Base-by-base conservation (phyloP, 1,140 invertebrate genomes). In the Elysia chlorotica region DNA sequence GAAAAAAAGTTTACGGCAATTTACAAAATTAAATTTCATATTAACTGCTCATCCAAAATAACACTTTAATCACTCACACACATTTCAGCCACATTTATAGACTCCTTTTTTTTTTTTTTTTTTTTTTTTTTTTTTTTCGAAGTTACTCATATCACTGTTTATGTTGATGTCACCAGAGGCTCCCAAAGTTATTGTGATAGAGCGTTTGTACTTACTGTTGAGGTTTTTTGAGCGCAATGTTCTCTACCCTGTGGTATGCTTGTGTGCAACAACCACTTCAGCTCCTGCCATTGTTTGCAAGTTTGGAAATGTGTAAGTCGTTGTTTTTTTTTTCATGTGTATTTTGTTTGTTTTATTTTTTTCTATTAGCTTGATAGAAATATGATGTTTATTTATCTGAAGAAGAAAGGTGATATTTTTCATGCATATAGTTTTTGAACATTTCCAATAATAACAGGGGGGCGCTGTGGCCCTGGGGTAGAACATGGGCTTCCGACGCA, bases 181-280 rank as follows among this genome's bases (percentile, higher is more conserved):
- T 56, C 87, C 89, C 0, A 84, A 82, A 59, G 81, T 89, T 36
- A 89, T 88, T 85, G 81, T 81, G 79, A 99, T 98, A 89, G 98
- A 99, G 88, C 93, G 87, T 79, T 69, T 95, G 6, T 98, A 96
- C 87, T 93, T 98, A 6, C 97, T 93, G 88, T 87, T 99, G 53
- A 93, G 93, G 83, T 95, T 98, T 77, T 84, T 99, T 74, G 98
- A 99, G 85, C 91, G 94, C 35, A 98, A 98, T 83, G 90, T 98
- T 65, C 87, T 99, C 2, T 98, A 96, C 86, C 96, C 96, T 1
- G 90, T 96, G 21, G 90, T 99, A 67, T 95, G 96, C 83, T 90
- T 99, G 1, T 93, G 93, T 76, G 95, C 94, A 19, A 89, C 96
- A 30, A 97, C 96, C 0, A 92, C 93, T 67, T 95, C 96, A 82